Evolutionary conservation across 2,113 vertebrate species (phyloP).

Genomic region (Rutilus rutilus): DNA sequence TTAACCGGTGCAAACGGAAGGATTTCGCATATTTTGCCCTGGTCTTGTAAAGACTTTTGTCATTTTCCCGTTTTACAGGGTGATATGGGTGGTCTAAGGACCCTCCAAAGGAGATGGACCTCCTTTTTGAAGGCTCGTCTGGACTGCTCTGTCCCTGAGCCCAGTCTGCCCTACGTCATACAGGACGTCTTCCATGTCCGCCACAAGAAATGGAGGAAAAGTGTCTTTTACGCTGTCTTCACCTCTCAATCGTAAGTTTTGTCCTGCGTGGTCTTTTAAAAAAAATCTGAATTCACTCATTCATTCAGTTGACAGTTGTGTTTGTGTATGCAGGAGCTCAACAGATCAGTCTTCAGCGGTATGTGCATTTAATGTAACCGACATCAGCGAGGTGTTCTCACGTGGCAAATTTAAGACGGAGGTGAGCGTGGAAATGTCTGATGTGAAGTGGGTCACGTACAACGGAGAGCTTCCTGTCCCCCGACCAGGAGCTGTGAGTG

Average conservation of each 20-base stretch:
- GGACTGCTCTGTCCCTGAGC: slow-evolving; percentile 74
- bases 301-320: background rate
- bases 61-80: slow-evolving; percentile 60
- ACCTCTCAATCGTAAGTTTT: slow-evolving; percentile 75
- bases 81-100: slow-evolving; percentile 77
- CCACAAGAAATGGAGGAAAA: slow-evolving; percentile 72
- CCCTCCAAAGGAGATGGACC: slow-evolving; percentile 80
- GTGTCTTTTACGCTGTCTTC: slow-evolving; percentile 79
- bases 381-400: slow-evolving; percentile 71
- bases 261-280: too few species aligned
- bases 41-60: background rate
- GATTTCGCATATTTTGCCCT: background rate
- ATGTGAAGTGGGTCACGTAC: slow-evolving; percentile 75
- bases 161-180: slow-evolving; percentile 76
- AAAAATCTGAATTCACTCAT: background rate
- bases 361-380: slow-evolving; percentile 68
- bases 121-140: slow-evolving; percentile 79
- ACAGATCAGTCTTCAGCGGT: slow-evolving; percentile 71
- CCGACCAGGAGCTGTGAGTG: slow-evolving; percentile 78
- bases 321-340: slow-evolving; percentile 64
- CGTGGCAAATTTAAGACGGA: slow-evolving; percentile 78
- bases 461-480: slow-evolving; percentile 75
- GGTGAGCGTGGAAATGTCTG: slow-evolving; percentile 66
- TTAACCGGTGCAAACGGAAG: background rate
- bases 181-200: slow-evolving; percentile 81